These are phyloP conservation scores for Imbricaverruca yamaguchii DNA, from an alignment of 2,888 invertebrate genomes.

Conservation along the genomic window DNA sequence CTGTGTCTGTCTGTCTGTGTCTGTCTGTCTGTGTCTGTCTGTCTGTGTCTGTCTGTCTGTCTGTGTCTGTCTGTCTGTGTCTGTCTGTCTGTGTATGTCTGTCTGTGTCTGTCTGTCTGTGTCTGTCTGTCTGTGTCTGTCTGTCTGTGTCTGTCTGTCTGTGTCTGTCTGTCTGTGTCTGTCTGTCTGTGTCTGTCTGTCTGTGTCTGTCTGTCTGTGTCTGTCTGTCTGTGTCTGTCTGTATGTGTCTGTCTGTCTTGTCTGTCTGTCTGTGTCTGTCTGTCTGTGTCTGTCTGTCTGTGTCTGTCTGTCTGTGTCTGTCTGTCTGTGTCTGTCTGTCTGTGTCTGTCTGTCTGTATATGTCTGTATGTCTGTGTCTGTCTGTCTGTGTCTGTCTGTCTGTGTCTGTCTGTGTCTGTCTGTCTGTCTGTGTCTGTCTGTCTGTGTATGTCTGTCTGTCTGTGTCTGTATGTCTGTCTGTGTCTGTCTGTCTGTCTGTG, in stretches of 20 bases:
- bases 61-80: neutral
- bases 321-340: neutral
- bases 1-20: neutral
- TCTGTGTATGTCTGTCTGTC: neutral
- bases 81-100: neutral
- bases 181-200: neutral
- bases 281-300: neutral
- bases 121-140: neutral
- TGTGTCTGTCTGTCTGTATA: neutral
- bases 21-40: neutral
- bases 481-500: too few species aligned
- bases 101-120: neutral
- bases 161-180: too few species aligned
- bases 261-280: too few species aligned
- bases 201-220: neutral
- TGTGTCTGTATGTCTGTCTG: neutral
- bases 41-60: neutral
- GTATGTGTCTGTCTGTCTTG: neutral
- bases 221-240: neutral
- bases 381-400: neutral
- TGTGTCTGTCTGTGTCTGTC: neutral
- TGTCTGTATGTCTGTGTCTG: neutral
- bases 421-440: neutral
- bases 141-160: too few species aligned
- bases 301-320: neutral